Evolutionary conservation across 2,888 invertebrate species (phyloP), one percentile per base, ranked within the genome.

Genomic region (Ecliptopera silaceata): DNA sequence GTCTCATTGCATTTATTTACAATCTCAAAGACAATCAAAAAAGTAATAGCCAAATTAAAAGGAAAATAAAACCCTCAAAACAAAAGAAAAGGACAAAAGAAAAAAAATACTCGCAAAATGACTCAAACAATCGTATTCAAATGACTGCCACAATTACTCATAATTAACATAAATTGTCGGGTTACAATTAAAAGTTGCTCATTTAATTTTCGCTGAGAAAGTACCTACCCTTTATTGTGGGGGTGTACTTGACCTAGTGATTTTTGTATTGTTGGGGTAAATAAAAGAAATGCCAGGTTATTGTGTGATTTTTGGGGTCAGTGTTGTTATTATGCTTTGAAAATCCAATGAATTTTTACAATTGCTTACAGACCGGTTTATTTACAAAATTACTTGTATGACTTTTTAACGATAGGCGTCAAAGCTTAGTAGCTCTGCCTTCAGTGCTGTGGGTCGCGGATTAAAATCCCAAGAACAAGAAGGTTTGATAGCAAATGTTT

Each of bases 151-250:
- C 58, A 64, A 64, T 65, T 63, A 61, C 55, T 63, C 57, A 65
- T 58, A 65, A 65, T 65, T 65, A 59, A 58, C 53, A 61, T 65
- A 61, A 48, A 65, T 63, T 59, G 61, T 63, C 46, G 42, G 36
- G 49, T 26, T 38, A 49, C 49, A 61, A 51, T 57, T 45, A 45
- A 46, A 48, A 53, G 49, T 44, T 29, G 44, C 34, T 20, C 54
- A 49, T 54, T 54, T 32, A 46, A 48, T 50, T 46, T 54, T 50
- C 58, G 49, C 45, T 58, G 53, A 54, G 11, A 48, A 45, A 22
- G 34, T 12, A 49, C 48, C 49, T 12, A 49, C 48, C 49, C 55
- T 45, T 55, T 55, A 41, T 41, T 46, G 20, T 46, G n/a, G n/a
- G 32, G 42, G 48, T 20, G 22, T 32, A 49, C 55, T 56, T 49